These are phyloP conservation scores for Cyanistes caeruleus DNA, from an alignment of 2,113 vertebrate species.

Conservation along the genomic window DNA sequence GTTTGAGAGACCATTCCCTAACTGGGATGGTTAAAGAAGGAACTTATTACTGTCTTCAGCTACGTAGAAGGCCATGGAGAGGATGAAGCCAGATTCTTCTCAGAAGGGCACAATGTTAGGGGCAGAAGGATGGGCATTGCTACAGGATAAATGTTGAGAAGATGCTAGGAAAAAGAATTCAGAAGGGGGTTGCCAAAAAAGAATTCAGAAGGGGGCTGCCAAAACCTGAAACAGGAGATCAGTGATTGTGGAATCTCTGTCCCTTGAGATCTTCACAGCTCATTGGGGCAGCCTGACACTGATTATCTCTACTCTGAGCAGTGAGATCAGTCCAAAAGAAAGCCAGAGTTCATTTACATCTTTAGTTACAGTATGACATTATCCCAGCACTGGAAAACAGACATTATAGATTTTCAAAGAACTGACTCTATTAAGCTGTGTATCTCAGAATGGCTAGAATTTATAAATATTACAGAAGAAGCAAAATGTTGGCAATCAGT, in stretches of 20 bases:
- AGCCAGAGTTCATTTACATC: background rate
- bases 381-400: background rate
- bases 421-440: background rate
- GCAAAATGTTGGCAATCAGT: background rate
- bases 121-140: background rate
- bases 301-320: background rate
- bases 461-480: background rate
- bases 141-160: background rate
- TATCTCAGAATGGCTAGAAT: background rate
- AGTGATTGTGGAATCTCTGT: background rate
- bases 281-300: background rate
- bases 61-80: background rate
- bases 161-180: background rate
- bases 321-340: background rate
- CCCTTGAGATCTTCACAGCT: background rate
- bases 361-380: background rate
- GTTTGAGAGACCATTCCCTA: background rate
- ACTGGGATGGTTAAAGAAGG: background rate
- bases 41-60: background rate
- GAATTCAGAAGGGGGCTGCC: background rate
- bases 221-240: background rate
- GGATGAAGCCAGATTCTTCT: background rate
- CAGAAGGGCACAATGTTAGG: background rate
- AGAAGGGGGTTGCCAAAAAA: background rate
- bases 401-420: background rate